Evolutionary conservation across 2,113 vertebrate genomes (phyloP).

Genomic region (Stictonetta naevosa): DNA sequence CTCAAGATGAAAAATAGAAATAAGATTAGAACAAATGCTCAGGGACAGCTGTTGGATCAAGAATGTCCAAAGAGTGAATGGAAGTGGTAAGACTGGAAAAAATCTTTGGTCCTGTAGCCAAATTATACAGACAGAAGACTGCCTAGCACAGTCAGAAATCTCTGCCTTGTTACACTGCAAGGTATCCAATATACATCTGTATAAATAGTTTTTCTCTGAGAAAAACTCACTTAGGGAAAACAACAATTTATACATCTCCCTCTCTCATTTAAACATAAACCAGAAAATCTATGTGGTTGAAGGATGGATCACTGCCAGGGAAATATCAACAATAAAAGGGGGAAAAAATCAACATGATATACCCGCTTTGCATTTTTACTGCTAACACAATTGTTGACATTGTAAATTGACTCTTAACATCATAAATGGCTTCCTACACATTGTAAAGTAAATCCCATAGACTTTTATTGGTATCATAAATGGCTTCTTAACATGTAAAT

Average conservation of each 20-base stretch:
- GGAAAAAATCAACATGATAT: neutral
- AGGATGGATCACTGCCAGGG: neutral
- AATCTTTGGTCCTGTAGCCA: neutral
- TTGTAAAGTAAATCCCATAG: slow-evolving; percentile 71
- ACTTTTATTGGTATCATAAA: slow-evolving; percentile 75
- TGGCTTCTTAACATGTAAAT: slow-evolving; percentile 76
- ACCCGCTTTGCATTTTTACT: slow-evolving; percentile 57
- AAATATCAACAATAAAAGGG: neutral
- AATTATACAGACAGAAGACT: neutral
- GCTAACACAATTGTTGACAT: slow-evolving; percentile 69
- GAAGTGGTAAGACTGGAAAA: neutral
- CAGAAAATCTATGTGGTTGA: neutral
- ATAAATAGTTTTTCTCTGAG: neutral
- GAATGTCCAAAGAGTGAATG: neutral
- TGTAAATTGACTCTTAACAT: slow-evolving; percentile 75
- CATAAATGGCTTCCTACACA: slow-evolving; percentile 60
- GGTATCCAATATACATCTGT: neutral
- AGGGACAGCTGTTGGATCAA: neutral
- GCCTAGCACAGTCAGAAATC: neutral
- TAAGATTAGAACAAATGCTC: neutral
- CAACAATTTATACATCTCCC: neutral
- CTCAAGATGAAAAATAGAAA: neutral
- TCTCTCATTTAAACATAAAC: slow-evolving; percentile 10
- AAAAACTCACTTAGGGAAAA: neutral
- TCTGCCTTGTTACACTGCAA: neutral